phyloP scores from a whole-genome alignment of 2,888 invertebrate genomes.

The Microchrysa polita region DNA sequence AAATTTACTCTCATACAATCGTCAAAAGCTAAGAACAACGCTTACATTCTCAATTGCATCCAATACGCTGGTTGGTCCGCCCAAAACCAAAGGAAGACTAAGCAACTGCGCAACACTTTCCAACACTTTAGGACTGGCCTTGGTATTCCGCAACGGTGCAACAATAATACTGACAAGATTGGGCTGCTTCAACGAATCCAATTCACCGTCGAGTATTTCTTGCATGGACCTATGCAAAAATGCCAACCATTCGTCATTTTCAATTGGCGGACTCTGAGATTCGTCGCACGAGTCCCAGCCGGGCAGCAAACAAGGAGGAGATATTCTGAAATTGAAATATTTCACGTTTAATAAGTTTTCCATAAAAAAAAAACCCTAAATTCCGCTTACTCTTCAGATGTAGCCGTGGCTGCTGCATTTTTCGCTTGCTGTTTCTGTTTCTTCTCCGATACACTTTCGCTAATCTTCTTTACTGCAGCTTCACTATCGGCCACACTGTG shows the following conservation, averaged over 20 bases:
- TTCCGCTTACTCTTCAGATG: slow-evolving; percentile 13
- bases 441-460: slow-evolving; percentile 31
- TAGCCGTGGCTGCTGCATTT: neutral
- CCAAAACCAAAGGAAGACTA: slow-evolving; percentile 72
- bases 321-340: slow-evolving; percentile 55
- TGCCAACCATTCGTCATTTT: slow-evolving; percentile 87
- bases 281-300: slow-evolving; percentile 66
- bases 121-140: slow-evolving; percentile 71
- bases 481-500: slow-evolving; percentile 55
- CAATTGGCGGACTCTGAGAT: slow-evolving; percentile 73
- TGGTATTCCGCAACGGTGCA: slow-evolving; percentile 72
- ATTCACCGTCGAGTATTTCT: slow-evolving; percentile 83
- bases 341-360: neutral
- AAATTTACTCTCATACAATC: slow-evolving; percentile 27
- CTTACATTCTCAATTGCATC: slow-evolving; percentile 66
- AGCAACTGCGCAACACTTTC: slow-evolving; percentile 72
- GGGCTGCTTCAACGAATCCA: slow-evolving; percentile 77
- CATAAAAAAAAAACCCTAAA: no score
- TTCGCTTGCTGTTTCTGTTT: slow-evolving; percentile 34
- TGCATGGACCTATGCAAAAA: slow-evolving; percentile 83
- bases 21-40: neutral
- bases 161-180: slow-evolving; percentile 73
- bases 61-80: slow-evolving; percentile 62
- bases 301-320: slow-evolving; percentile 61
- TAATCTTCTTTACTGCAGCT: slow-evolving; percentile 32